phyloP scores from a whole-genome alignment of 2,888 invertebrate species.

The Cerceris rybyensis region DNA sequence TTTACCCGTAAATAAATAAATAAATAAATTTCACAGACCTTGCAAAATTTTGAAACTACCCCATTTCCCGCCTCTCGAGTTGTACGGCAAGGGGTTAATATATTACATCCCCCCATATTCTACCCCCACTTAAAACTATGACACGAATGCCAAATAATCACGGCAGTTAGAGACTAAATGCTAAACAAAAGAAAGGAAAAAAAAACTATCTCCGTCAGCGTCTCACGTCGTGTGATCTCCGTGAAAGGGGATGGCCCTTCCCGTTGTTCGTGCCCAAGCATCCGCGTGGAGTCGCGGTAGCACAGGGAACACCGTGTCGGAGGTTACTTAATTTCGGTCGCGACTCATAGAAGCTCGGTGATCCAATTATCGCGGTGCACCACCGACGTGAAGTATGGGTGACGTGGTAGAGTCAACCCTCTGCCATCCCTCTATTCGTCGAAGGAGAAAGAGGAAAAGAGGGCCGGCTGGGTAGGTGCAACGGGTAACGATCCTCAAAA shows the following conservation, averaged over 20 bases:
- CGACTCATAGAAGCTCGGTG: conserved; percentile 52
- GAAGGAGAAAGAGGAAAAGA: conserved; percentile 17
- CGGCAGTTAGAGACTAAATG: too few species aligned
- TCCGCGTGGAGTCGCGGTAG: conserved; percentile 19
- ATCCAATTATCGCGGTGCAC: conserved; percentile 64
- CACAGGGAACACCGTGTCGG: conserved; percentile 23
- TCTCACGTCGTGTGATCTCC: background rate
- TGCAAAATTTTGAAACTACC: too few species aligned
- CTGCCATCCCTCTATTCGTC: conserved; percentile 11
- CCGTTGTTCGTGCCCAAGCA: conserved; percentile 41
- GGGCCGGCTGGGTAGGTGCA: background rate
- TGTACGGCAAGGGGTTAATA: too few species aligned
- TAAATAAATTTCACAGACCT: too few species aligned
- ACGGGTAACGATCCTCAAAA: conserved; percentile 60
- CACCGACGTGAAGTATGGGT: conserved; percentile 40
- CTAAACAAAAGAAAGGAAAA: too few species aligned
- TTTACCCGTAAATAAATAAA: too few species aligned
- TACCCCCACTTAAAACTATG: too few species aligned
- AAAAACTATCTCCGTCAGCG: too few species aligned
- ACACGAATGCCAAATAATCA: too few species aligned
- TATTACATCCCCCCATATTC: too few species aligned
- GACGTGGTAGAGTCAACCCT: conserved; percentile 16
- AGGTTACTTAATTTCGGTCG: conserved; percentile 62
- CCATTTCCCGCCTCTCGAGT: too few species aligned
- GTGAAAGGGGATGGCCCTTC: conserved; percentile 14